These are phyloP conservation scores for Mesembrinibis cayennensis DNA, from an alignment of 2,113 vertebrate genomes.

Conservation along the genomic window DNA sequence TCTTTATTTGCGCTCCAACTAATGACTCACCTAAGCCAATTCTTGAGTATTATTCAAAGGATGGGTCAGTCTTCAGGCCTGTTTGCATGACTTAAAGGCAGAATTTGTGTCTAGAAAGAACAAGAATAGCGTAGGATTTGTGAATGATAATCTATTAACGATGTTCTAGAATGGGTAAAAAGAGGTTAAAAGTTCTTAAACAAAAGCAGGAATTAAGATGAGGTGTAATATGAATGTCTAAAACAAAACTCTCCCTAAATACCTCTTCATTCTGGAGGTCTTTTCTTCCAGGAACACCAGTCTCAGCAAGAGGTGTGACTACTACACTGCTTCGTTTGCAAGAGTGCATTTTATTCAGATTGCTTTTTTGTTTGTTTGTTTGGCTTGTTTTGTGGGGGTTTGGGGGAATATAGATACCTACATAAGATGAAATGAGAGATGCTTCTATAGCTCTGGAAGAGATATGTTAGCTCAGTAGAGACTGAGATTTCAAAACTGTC, in stretches of 20 bases:
- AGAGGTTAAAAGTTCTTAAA: neutral
- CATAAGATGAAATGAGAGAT: neutral
- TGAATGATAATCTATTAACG: neutral
- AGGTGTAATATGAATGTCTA: neutral
- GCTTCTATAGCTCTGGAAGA: neutral
- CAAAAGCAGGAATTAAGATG: neutral
- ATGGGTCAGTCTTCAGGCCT: neutral
- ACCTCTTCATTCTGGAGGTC: neutral
- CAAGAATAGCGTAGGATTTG: neutral
- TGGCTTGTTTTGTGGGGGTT: neutral
- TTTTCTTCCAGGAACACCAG: neutral
- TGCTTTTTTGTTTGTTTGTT: neutral
- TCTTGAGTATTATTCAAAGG: neutral
- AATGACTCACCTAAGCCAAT: neutral
- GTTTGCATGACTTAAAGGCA: neutral
- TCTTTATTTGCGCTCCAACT: neutral
- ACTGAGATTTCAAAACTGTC: neutral
- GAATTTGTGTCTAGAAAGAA: neutral
- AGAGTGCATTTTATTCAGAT: neutral
- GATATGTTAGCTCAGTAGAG: neutral
- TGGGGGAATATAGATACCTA: rapidly evolving
- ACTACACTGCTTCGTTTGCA: neutral
- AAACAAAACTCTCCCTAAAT: neutral
- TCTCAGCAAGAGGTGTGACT: neutral
- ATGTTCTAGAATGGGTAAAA: neutral